Evolutionary conservation across 2,888 invertebrate genomes (phyloP).

Genomic region (Synanthedon myopaeformis): DNA sequence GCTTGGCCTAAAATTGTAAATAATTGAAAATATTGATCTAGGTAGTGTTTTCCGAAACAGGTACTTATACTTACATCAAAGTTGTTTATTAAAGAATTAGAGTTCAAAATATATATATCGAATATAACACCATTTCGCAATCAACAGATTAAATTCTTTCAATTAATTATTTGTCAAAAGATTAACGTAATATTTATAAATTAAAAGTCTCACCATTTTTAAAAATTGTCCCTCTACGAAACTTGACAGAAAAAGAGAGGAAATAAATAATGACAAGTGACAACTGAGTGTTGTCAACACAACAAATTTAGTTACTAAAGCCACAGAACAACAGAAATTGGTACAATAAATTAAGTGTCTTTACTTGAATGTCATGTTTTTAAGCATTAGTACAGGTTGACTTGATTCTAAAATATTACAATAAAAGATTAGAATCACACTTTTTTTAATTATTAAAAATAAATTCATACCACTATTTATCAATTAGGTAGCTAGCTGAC

Average conservation of each 20-base stretch:
- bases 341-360: too few relatives aligned
- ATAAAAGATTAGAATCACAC: too few relatives aligned
- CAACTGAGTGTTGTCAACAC: too few relatives aligned
- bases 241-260: slow-evolving; percentile 53
- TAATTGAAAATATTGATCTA: slow-evolving; percentile 7
- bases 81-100: not conserved
- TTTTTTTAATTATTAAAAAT: too few relatives aligned
- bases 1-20: slow-evolving; percentile 86
- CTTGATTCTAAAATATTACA: too few relatives aligned
- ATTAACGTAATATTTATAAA: slow-evolving; percentile 43
- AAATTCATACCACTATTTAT: too few relatives aligned
- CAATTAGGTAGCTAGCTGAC: too few relatives aligned
- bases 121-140: slow-evolving; percentile 11
- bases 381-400: too few relatives aligned
- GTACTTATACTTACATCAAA: slow-evolving; percentile 1
- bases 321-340: too few relatives aligned
- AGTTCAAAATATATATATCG: not conserved
- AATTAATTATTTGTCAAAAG: slow-evolving; percentile 13
- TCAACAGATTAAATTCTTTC: slow-evolving; percentile 5
- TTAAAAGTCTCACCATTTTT: slow-evolving; percentile 62
- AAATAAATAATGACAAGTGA: not conserved
- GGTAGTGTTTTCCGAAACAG: slow-evolving; percentile 8
- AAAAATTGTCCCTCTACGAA: slow-evolving; percentile 47
- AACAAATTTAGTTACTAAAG: too few relatives aligned
- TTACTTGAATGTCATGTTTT: too few relatives aligned